Base-by-base conservation (phyloP, 2,113 vertebrate genomes). In the Clupea harengus region DNA sequence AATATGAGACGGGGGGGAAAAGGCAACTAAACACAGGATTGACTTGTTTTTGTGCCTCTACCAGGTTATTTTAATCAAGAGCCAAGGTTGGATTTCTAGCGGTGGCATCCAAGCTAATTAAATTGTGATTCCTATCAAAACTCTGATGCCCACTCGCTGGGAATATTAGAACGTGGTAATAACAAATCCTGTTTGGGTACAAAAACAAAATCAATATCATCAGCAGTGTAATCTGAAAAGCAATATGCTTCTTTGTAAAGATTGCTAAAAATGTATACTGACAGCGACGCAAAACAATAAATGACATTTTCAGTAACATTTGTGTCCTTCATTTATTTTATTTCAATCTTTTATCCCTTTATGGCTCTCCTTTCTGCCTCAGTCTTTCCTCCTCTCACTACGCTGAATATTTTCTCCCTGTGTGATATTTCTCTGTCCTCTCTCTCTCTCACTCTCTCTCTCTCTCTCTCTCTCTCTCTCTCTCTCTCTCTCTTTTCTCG, bases 341-440 rank as follows among this genome's bases (percentile, higher is more conserved):
- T 78, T 78, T 72, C 64, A 72, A 85, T 78, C 45, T 64, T 83
- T 84, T 81, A 80, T 44, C 25, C 81, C 45, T 10, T 49, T 83
- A 82, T 72, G 3, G 18, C 81, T 75, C 83, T 84, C 83, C 81
- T 60, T 89, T 90, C 86, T 86, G 87, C 89, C 87, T 91, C 88
- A 90, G 91, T 91, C 90, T 90, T 87, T 86, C 86, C 89, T 85
- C 88, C 82, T 86, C 88, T 89, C 85, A 88, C 80, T 86, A 86
- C 64, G 83, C 88, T 88, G 72, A 78, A 78, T 78, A 78, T 78
- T 32, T 78, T 78, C 25, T 67, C 11, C 32, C 72, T 15, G 72
- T 32, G 67, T 78, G 28, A 78, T 78, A 78, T 78, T 78, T 91
- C 90, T 89, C 88, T 88, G 86, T 83, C 88, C 52, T 80, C 75